A percentile compares a stretch with the other conserved stretches of the same genome.
Evolutionary conservation across 1,140 invertebrate genomes (phyloP).

Genomic region (Penaeus indicus): DNA sequence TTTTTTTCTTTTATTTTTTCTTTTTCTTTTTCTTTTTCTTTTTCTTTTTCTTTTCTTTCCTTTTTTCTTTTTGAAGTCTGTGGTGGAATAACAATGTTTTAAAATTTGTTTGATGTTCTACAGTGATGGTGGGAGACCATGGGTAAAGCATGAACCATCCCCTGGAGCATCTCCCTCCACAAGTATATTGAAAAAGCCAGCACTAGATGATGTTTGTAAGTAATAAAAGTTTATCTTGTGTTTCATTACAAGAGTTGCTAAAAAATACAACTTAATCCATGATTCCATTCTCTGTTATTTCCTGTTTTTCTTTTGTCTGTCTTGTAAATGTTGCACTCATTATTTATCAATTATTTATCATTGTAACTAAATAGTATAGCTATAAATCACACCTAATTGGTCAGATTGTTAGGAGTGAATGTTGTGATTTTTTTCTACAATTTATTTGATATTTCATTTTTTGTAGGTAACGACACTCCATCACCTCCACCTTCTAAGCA

Average conservation of each 20-base stretch:
- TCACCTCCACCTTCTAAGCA: constrained; percentile 39
- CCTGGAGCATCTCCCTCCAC: constrained; percentile 51
- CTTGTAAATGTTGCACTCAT: no score
- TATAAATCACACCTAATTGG: no score
- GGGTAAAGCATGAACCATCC: constrained; percentile 51
- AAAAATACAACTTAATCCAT: no score
- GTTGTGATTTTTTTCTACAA: no score
- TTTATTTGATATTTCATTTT: no score
- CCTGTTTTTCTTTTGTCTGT: no score
- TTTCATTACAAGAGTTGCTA: no score
- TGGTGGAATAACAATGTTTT: not conserved
- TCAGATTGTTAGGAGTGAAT: no score
- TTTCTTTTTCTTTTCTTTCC: not conserved
- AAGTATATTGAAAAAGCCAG: constrained; percentile 53
- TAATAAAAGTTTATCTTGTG: not conserved
- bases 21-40: not conserved
- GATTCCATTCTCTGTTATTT: no score
- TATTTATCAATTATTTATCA: no score
- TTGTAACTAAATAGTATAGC: no score
- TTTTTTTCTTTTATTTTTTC: not conserved
- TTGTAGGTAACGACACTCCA: constrained; percentile 36
- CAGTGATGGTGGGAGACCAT: constrained; percentile 37
- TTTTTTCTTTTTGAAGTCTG: not conserved
- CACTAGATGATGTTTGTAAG: constrained; percentile 28
- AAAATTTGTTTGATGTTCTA: not conserved